A percentile compares a stretch with the other conserved stretches of the same genome.
These are phyloP conservation scores for Synanthedon myopaeformis DNA, from an alignment of 2,888 invertebrate genomes.

Conservation along the genomic window DNA sequence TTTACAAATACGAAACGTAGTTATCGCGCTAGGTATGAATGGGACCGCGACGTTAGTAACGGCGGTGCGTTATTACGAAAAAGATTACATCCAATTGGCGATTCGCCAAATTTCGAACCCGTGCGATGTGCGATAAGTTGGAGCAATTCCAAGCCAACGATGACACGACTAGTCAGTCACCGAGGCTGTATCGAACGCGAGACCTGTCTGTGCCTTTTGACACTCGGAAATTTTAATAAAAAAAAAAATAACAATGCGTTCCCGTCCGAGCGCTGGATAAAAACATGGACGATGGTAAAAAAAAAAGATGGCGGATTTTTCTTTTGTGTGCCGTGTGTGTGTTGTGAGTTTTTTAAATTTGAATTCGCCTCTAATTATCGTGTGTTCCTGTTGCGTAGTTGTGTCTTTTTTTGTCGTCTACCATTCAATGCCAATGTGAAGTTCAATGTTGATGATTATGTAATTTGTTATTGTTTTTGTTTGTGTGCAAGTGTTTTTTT, in stretches of 20 bases:
- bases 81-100: conserved; percentile 27
- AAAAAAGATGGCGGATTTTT: conserved; percentile 5
- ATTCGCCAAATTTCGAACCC: conserved; percentile 26
- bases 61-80: conserved; percentile 10
- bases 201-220: conserved; percentile 24
- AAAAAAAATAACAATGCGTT: conserved; percentile 39
- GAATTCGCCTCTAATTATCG: conserved; percentile 15
- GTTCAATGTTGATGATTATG: conserved; percentile 49
- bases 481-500: not conserved
- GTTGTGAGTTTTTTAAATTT: conserved; percentile 3
- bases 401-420: conserved; percentile 14
- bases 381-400: conserved; percentile 21
- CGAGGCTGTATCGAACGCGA: conserved; percentile 23
- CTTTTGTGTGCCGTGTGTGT: conserved; percentile 30
- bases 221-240: conserved; percentile 8
- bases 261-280: conserved; percentile 41
- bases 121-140: conserved; percentile 20
- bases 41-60: conserved; percentile 16
- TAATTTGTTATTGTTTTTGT: conserved; percentile 29
- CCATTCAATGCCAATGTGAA: conserved; percentile 13
- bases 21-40: conserved; percentile 35
- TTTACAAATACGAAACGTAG: conserved; percentile 52
- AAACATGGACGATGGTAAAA: conserved; percentile 48
- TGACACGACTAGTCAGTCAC: conserved; percentile 39
- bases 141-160: conserved; percentile 33